phyloP scores from a whole-genome alignment of 2,797 vertebrate genomes.

The Gila robusta region DNA sequence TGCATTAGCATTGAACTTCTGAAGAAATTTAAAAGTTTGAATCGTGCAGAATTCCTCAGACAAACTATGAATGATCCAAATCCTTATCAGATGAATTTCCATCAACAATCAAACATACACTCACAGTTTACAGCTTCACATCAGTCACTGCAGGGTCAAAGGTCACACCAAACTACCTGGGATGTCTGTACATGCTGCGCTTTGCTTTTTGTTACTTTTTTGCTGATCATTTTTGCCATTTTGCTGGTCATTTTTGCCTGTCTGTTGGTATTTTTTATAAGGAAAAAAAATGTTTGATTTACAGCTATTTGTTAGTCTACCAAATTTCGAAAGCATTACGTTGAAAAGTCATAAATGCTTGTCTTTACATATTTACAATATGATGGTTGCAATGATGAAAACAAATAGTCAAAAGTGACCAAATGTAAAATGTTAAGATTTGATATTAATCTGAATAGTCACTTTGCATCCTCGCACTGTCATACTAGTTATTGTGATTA shows the following conservation, averaged over 20 bases:
- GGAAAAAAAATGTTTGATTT: not conserved
- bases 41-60: not conserved
- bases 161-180: not conserved
- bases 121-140: not conserved
- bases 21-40: not conserved
- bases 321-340: no score
- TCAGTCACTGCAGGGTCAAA: not conserved
- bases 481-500: not conserved
- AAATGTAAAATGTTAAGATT: not conserved
- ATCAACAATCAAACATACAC: not conserved
- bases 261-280: no score
- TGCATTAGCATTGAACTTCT: conserved; percentile 40
- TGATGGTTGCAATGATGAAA: not conserved
- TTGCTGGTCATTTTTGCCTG: no score
- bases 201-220: not conserved
- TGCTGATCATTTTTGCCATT: not conserved
- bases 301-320: no score
- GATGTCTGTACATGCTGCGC: fast-evolving
- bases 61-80: not conserved
- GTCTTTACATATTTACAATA: not conserved
- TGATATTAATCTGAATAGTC: not conserved
- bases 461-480: not conserved
- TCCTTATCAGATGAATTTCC: not conserved
- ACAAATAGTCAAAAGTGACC: not conserved
- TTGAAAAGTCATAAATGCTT: not conserved